Percentiles rank a stretch among this genome's conserved stretches.
Evolutionary conservation across 1,140 invertebrate species (phyloP).

Genomic region (Periplaneta americana): DNA sequence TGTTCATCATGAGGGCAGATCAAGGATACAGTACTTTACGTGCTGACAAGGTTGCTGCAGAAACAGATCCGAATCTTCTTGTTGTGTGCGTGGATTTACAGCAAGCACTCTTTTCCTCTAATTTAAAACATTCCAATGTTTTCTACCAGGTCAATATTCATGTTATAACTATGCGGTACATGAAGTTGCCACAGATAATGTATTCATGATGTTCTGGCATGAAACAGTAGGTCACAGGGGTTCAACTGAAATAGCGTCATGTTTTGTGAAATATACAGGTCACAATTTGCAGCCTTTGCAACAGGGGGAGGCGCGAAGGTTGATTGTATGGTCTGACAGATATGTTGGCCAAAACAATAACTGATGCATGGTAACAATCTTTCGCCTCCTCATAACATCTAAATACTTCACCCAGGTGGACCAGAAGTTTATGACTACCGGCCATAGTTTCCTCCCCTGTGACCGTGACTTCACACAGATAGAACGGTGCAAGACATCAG

Average conservation of each 20-base stretch:
- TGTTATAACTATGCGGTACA: background rate
- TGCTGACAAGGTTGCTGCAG: background rate
- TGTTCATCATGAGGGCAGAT: background rate
- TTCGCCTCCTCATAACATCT: too few species aligned
- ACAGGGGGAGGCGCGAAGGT: too few species aligned
- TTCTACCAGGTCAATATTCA: background rate
- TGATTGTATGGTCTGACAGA: too few species aligned
- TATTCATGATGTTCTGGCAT: background rate
- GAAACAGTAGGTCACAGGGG: background rate
- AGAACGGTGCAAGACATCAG: background rate
- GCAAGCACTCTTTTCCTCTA: background rate
- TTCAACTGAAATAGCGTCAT: background rate
- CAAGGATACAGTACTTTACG: background rate
- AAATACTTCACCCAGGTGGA: background rate
- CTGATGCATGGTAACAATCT: too few species aligned
- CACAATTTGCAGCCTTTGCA: too few species aligned
- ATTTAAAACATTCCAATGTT: background rate
- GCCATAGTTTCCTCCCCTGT: background rate
- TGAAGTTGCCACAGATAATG: background rate
- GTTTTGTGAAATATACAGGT: background rate
- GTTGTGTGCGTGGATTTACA: background rate
- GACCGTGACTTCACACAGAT: too few species aligned
- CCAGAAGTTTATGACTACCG: background rate
- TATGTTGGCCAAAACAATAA: too few species aligned
- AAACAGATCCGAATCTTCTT: background rate